Base-by-base conservation (phyloP, 1,140 invertebrate genomes). In the Macrocentrus cingulum region DNA sequence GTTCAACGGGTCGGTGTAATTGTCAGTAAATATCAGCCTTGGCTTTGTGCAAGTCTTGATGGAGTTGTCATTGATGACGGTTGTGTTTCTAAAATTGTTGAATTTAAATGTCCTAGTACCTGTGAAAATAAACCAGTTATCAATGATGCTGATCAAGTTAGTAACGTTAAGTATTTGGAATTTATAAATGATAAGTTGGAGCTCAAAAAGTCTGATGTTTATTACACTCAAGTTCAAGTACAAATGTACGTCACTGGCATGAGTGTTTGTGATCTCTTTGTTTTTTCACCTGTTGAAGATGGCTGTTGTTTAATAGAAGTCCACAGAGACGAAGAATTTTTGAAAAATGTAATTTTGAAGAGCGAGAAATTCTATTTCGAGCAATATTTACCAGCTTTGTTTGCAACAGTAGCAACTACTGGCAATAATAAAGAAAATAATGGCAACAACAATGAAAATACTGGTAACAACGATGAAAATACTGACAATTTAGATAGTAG, bases 41-140 rank as follows among this genome's bases (percentile, higher is more conserved):
- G 65, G 67, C 59, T 69, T 9, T 67, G 65, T 48, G 65, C 59
- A 22, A 67, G 67, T 59, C 46, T 63, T 36, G 66, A 69, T 58
- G 67, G 66, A 16, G 60, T 66, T 44, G 59, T 67, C 13, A n/a
- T 65, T 32, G 41, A 60, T 39, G 54, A 66, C 51, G 51, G 23
- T 11, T 36, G 16, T 36, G 20, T 65, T 34, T 8, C 15, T 22
- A 66, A 61, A 42, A 16, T 69, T 34, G 45, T 71, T 18, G 66
- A 71, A 60, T 45, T 71, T 42, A 69, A 69, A 61, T 68, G 66
- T 57, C 64, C 64, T 9, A 62, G 32, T 18, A 58, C 18, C 19
- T 67, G 63, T 53, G 39, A 61, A 39, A 61, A 64, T 29, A 52
- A 61, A 60, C 46, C 57, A 18, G 67, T 16, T 46, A 66, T 16